Evolutionary conservation across 1,140 invertebrate species (phyloP).

Genomic region (Bactericera cockerelli): DNA sequence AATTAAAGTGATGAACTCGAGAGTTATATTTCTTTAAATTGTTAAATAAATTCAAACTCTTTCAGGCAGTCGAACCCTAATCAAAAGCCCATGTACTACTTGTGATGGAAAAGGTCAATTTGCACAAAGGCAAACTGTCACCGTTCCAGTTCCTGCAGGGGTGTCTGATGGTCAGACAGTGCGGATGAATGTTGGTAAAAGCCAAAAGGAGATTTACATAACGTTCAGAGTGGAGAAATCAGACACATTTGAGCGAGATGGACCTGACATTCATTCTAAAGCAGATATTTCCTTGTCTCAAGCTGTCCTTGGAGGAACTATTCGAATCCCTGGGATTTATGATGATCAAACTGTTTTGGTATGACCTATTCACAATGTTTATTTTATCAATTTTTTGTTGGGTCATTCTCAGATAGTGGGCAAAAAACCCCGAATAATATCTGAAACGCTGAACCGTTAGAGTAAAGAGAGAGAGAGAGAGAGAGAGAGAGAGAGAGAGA

Average conservation of each 20-base stretch:
- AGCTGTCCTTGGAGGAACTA: slow-evolving; percentile 81
- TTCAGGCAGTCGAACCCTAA: slow-evolving; percentile 50
- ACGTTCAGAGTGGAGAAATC: slow-evolving; percentile 85
- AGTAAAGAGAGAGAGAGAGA: too few relatives aligned
- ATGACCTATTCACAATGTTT: slow-evolving; percentile 19
- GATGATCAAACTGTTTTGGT: slow-evolving; percentile 80
- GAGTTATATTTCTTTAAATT: too few relatives aligned
- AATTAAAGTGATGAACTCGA: too few relatives aligned
- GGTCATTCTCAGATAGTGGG: background rate
- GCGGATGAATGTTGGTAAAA: slow-evolving; percentile 73
- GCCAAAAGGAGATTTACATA: slow-evolving; percentile 71
- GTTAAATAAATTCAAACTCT: too few relatives aligned
- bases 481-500: too few relatives aligned
- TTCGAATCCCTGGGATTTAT: slow-evolving; percentile 84
- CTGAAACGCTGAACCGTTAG: too few relatives aligned
- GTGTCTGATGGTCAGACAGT: slow-evolving; percentile 94
- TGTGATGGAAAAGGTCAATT: slow-evolving; percentile 88
- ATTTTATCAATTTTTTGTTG: slow-evolving; percentile 12
- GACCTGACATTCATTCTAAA: slow-evolving; percentile 85
- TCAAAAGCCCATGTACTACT: slow-evolving; percentile 79
- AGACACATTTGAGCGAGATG: slow-evolving; percentile 80
- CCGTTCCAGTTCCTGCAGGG: slow-evolving; percentile 89
- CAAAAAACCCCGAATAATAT: too few relatives aligned
- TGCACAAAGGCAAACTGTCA: slow-evolving; percentile 76
- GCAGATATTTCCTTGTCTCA: slow-evolving; percentile 73